phyloP scores from a whole-genome alignment of 2,797 vertebrate species.

The Melanotaenia pygmaea region DNA sequence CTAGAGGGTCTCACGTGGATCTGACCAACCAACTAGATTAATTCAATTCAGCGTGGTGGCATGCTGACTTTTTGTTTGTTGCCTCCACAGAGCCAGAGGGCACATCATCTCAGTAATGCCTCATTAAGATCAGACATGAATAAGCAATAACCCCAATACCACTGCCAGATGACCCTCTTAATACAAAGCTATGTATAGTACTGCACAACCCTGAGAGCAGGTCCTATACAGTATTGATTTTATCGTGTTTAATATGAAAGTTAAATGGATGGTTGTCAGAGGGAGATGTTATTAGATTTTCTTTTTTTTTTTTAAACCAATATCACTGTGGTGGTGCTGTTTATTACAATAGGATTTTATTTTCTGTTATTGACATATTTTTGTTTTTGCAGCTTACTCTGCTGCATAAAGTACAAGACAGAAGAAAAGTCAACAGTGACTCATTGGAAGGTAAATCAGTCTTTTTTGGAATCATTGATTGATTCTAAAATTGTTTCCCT shows the following conservation, averaged over 20 bases:
- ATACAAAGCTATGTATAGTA: slow-evolving; percentile 9
- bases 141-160: slow-evolving; percentile 39
- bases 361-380: slow-evolving; percentile 21
- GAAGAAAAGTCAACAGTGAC: slow-evolving; percentile 24
- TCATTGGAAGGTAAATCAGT: slow-evolving; percentile 54
- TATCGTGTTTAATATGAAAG: slow-evolving; percentile 10
- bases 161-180: slow-evolving; percentile 32
- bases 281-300: background rate
- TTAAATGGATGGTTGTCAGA: background rate
- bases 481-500: slow-evolving; percentile 9
- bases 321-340: background rate
- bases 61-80: slow-evolving; percentile 29
- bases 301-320: background rate
- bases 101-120: slow-evolving; percentile 34
- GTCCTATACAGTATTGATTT: slow-evolving; percentile 29
- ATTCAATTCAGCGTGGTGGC: slow-evolving; percentile 28
- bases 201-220: slow-evolving; percentile 9
- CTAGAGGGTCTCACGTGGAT: slow-evolving; percentile 51
- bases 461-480: background rate
- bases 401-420: slow-evolving; percentile 14
- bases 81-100: slow-evolving; percentile 26
- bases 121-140: slow-evolving; percentile 49
- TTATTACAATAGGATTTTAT: background rate
- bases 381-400: slow-evolving; percentile 57
- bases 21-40: slow-evolving; percentile 23